Evolutionary conservation across 1,140 invertebrate genomes (phyloP), one percentile per base, ranked within the genome.

Genomic region (Chlorops oryzae): DNA sequence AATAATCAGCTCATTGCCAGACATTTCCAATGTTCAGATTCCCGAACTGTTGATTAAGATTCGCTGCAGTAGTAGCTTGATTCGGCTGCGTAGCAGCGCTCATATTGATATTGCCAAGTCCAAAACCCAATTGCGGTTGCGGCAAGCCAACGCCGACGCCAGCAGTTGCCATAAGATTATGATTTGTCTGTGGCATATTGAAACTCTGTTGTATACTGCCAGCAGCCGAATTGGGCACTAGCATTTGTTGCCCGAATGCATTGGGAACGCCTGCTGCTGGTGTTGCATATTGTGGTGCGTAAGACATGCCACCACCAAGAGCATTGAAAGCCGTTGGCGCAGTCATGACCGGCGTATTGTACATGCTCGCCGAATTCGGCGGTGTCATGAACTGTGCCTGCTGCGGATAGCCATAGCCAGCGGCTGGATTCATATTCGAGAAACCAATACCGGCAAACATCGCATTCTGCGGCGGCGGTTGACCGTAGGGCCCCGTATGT

Each of bases 1-100:
- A n/a, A n/a, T n/a, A n/a, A n/a, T n/a, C n/a, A n/a, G 54, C 62
- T 66, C 68, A 72, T 64, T 72, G 69, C 69, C 69, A 72, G 53
- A 71, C 69, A 65, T 72, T 72, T 18, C 69, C 69, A 41, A 72
- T 66, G 59, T 72, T 72, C 45, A 72, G 59, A 51, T 71, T 72
- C 21, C 69, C 69, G 54, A 72, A 71, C 58, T 72, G 69, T 47
- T 72, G 69, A 48, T 68, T 71, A 23, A 72, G 39, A 39, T 65
- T 66, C 37, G 59, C 55, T 34, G 66, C 56, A 35, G 66, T 56
- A 6, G 65, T 52, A 23, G 56, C 51, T 35, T 52, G 54, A 32
- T 34, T 12, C n/a, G n/a, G n/a, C n/a, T n/a, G n/a, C n/a, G n/a
- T n/a, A n/a, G 50, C n/a, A n/a, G n/a, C n/a, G n/a, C n/a, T n/a